Evolutionary conservation across 37 sponge, comb jelly and placozoan species (phyloP).

Genomic region (Haliclona indistincta): DNA sequence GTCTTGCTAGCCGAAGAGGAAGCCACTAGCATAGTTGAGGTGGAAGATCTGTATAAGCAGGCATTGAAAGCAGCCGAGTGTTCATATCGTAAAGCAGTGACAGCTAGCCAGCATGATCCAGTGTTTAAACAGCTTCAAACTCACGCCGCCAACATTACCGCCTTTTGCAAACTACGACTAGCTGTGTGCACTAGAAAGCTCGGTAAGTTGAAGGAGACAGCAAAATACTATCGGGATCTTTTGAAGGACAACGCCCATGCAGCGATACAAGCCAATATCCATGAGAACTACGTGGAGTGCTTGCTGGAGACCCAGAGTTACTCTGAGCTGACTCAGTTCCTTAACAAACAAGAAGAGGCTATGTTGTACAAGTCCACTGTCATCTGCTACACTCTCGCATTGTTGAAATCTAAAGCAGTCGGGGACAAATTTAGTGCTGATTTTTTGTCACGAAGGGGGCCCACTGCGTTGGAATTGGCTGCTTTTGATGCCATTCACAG

Average conservation of each 20-base stretch:
- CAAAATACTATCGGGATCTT: constrained; percentile 70
- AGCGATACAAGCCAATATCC: constrained; percentile 43
- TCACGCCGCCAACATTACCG: constrained; percentile 40
- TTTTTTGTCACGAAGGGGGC: constrained; percentile 54
- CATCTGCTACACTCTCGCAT: constrained; percentile 77
- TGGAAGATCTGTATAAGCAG: constrained; percentile 40
- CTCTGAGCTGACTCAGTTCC: constrained; percentile 68
- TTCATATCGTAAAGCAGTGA: neutral
- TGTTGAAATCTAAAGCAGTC: constrained; percentile 72
- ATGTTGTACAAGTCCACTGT: constrained; percentile 73
- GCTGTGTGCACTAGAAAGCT: constrained; percentile 76
- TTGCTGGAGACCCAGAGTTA: constrained; percentile 79
- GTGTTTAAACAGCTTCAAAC: constrained; percentile 63
- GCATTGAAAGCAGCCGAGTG: constrained; percentile 48
- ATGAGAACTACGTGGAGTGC: constrained; percentile 82
- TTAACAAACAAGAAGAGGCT: constrained; percentile 75
- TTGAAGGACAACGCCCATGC: constrained; percentile 43
- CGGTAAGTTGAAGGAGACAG: constrained; percentile 73
- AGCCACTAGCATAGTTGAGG: constrained; percentile 59
- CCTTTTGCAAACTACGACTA: constrained; percentile 59
- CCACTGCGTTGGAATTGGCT: constrained; percentile 53
- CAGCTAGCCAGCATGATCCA: constrained; percentile 45
- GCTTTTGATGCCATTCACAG: constrained; percentile 82
- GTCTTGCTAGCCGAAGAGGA: constrained; percentile 75
- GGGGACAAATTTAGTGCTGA: constrained; percentile 82